These are phyloP conservation scores for Corynorhinus townsendii DNA, from an alignment of 2,113 vertebrate species.

Conservation along the genomic window DNA sequence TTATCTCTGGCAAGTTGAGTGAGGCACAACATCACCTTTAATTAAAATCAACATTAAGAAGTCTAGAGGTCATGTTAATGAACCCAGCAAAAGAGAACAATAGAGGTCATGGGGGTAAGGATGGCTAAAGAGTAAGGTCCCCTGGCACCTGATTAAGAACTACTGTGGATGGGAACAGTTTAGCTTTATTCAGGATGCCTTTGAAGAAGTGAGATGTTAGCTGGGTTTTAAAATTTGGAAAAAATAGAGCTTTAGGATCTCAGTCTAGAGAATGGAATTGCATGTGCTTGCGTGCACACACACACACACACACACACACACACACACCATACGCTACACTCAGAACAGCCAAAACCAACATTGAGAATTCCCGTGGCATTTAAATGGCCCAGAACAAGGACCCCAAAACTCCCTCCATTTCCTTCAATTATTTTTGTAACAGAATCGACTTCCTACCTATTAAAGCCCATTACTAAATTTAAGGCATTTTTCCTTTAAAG, in stretches of 20 bases:
- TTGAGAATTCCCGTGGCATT: neutral
- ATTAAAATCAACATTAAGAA: neutral
- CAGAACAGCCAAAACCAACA: neutral
- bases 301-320: too few species aligned
- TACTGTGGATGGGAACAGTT: neutral
- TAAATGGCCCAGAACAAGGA: neutral
- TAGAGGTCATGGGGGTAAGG: neutral
- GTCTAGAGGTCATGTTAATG: neutral
- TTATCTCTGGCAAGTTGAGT: neutral
- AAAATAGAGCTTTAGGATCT: neutral
- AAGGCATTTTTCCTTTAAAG: conserved; percentile 17
- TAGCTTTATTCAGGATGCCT: neutral
- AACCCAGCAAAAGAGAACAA: neutral
- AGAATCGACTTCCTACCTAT: neutral
- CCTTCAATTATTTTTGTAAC: neutral
- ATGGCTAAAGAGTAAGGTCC: neutral
- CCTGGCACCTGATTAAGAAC: neutral
- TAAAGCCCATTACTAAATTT: neutral
- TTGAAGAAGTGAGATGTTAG: neutral
- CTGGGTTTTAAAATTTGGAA: neutral
- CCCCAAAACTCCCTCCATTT: neutral
- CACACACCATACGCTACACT: neutral
- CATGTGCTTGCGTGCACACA: neutral
- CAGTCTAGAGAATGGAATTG: neutral
- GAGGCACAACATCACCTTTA: neutral